Evolutionary conservation across 2,888 invertebrate genomes (phyloP), one percentile per base, ranked within the genome.

Genomic region (Stramonita haemastoma): DNA sequence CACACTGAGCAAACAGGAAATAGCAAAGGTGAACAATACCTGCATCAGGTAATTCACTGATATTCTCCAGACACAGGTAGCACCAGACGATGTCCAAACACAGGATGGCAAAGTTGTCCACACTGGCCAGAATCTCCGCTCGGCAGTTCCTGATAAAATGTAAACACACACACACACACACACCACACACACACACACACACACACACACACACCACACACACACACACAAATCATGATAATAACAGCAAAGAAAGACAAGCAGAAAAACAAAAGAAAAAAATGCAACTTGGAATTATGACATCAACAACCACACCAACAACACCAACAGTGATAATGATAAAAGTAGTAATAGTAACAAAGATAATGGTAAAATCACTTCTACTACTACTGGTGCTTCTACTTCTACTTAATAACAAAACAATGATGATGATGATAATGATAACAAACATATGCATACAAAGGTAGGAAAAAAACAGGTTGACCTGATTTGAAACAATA

Each of bases 71-170:
- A 94, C 97, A 97, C 88, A 98, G 97, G 96, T 98, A 98, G 95
- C 98, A 98, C 98, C 98, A 98, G n/a, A 98, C 97, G 91, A 98
- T 97, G 96, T 98, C 98, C 94, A 98, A 96, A 96, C 98, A 98
- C 66, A 98, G 96, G 11, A 98, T 96, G 0, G 98, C 98, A 96
- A 97, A 98, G 96, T 98, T 98, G 96, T 98, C 98, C 19, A 98
- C 98, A 0, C 97, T 96, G 90, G 97, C 96, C 60, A 98, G 96
- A 87, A 98, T 96, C 46, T 97, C 96, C 0, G 97, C 97, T 46
- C 97, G 96, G 95, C 97, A 98, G 89, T 97, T 97, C 92, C 97
- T 97, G 96, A 46, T 93, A 0, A 15, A 15, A 36, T 73, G 56
- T 22, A 29, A 86, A 34, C 15, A 77, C 13, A 13, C 66, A 66